These are phyloP conservation scores for Philotrypesis tridentata DNA, from an alignment of 1,140 invertebrate genomes.

Conservation along the genomic window DNA sequence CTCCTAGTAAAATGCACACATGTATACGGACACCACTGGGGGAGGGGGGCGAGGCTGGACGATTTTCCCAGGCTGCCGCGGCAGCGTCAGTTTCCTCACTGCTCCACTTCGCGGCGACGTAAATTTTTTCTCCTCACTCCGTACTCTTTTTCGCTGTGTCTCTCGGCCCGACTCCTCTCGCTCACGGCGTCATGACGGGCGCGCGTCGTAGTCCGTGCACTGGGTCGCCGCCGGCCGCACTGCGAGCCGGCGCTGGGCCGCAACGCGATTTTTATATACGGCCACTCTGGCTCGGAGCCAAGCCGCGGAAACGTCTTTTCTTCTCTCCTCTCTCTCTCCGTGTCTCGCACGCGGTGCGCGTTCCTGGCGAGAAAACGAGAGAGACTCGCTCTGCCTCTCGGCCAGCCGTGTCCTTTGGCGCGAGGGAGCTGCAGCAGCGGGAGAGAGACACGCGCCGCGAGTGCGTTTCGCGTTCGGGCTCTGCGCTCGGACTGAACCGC, in stretches of 20 bases:
- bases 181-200: no score
- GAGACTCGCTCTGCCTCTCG: background rate
- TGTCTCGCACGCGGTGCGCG: no score
- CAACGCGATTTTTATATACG: background rate
- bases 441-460: background rate
- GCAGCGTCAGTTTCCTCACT: no score
- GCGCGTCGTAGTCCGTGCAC: background rate
- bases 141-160: no score
- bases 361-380: no score
- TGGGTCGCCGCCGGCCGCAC: background rate
- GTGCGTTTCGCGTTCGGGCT: slow-evolving; percentile 47
- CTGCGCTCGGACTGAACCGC: slow-evolving; percentile 53
- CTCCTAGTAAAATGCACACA: background rate
- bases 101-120: no score
- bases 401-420: background rate
- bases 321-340: no score
- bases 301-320: background rate
- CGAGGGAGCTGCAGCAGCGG: background rate
- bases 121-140: no score
- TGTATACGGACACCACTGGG: background rate
- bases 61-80: background rate
- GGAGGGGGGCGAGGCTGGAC: no score
- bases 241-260: background rate
- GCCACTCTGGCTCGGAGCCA: background rate
- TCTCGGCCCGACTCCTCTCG: no score